Conservation (phyloP, 2,797 vertebrate species). For the Poeciliopsis paucimaculata region DNA sequence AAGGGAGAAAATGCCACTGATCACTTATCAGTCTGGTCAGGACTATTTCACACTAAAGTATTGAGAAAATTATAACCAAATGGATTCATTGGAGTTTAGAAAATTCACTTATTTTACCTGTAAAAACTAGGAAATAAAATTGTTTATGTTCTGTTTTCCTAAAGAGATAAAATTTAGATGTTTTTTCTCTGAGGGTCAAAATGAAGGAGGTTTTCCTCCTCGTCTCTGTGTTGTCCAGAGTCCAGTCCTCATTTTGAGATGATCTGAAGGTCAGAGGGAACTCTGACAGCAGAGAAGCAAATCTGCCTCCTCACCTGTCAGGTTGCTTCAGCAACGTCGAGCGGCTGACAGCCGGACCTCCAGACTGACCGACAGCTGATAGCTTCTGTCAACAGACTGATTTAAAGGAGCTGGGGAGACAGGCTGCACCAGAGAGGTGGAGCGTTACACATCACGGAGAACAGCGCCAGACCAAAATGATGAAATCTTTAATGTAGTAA, state of each 20-base stretch:
- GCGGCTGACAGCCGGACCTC: conserved; percentile 5
- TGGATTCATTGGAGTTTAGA: background rate
- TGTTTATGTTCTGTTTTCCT: background rate
- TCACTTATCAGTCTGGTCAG: background rate
- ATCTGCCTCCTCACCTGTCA: conserved; percentile 46
- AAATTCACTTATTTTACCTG: background rate
- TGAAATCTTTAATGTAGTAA: background rate
- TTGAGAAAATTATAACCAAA: background rate
- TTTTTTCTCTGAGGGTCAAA: background rate
- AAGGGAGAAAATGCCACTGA: background rate
- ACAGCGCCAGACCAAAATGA: conserved; percentile 2
- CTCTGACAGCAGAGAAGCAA: conserved; percentile 20
- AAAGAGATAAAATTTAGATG: background rate
- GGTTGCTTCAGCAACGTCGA: background rate
- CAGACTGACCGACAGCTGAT: conserved; percentile 37
- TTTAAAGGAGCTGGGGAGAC: conserved; percentile 16
- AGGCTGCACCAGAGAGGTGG: conserved; percentile 9
- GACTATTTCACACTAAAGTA: background rate
- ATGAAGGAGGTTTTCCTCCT: background rate
- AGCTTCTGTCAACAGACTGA: conserved; percentile 46
- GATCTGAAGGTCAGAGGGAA: conserved; percentile 19
- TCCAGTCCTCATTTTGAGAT: background rate
- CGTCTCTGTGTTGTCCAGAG: background rate
- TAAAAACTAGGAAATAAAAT: background rate
- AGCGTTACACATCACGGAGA: conserved; percentile 6